A percentile compares a stretch with the other conserved stretches of the same genome.
Evolutionary conservation across 2,797 vertebrate species (phyloP).

Genomic region (Enteromius thamalakanensis): DNA sequence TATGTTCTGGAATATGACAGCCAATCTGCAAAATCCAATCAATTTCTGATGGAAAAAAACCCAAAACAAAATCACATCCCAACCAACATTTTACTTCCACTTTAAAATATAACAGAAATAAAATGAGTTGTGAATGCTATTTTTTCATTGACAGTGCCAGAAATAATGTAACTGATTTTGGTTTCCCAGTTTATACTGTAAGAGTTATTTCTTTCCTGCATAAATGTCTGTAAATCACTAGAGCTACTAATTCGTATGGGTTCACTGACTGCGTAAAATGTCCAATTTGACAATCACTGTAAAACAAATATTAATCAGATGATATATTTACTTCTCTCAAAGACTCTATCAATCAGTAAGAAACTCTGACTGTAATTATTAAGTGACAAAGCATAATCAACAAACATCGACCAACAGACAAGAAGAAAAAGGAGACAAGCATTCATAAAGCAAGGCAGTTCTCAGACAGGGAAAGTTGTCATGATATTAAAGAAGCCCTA

Average conservation of each 20-base stretch:
- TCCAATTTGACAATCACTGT: background rate
- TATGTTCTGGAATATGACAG: background rate
- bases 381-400: background rate
- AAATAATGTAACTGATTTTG: background rate
- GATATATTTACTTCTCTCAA: conserved; percentile 12
- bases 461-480: background rate
- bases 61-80: background rate
- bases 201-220: background rate
- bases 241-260: background rate
- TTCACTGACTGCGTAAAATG: background rate
- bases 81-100: background rate
- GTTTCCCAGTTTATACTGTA: background rate
- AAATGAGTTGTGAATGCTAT: background rate
- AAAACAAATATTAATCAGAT: background rate
- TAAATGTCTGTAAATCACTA: conserved; percentile 6
- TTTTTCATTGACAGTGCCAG: background rate
- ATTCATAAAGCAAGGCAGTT: background rate
- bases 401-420: background rate
- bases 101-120: background rate
- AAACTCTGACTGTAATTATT: background rate
- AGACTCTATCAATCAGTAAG: background rate
- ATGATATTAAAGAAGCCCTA: background rate
- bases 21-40: background rate
- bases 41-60: background rate
- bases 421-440: background rate